Evolutionary conservation across 2,797 vertebrate genomes (phyloP).

Genomic region (Centroberyx gerrardi): DNA sequence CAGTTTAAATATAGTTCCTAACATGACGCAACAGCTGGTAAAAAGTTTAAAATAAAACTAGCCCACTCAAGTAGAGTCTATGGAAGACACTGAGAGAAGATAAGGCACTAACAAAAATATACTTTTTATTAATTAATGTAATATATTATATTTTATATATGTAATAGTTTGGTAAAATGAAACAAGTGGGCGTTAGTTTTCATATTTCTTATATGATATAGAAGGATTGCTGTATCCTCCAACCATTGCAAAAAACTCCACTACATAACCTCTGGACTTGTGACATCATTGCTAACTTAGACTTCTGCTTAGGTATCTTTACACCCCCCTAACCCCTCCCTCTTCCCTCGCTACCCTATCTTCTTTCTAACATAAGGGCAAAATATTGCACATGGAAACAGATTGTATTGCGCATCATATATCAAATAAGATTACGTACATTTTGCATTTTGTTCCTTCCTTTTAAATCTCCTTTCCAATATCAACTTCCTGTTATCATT

Average conservation of each 20-base stretch:
- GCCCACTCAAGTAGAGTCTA: conserved; percentile 54
- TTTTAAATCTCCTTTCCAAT: conserved; percentile 34
- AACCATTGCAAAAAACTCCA: conserved; percentile 23
- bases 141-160: background rate
- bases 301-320: conserved; percentile 30
- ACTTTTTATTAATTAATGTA: conserved; percentile 16
- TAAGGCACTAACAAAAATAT: conserved; percentile 44
- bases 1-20: conserved; percentile 78
- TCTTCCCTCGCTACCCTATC: background rate
- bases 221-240: background rate
- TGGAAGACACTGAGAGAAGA: conserved; percentile 39
- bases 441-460: conserved; percentile 27
- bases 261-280: conserved; percentile 30
- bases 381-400: conserved; percentile 5
- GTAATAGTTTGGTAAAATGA: conserved; percentile 22
- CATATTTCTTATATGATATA: conserved; percentile 3
- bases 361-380: background rate
- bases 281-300: conserved; percentile 45
- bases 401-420: background rate
- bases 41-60: conserved; percentile 77
- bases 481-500: conserved; percentile 43
- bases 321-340: conserved; percentile 7
- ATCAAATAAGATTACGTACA: conserved; percentile 1
- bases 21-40: conserved; percentile 83
- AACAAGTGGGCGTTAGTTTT: conserved; percentile 19